Conservation (phyloP, 2,113 vertebrate genomes). For the Dasyprocta punctata region DNA sequence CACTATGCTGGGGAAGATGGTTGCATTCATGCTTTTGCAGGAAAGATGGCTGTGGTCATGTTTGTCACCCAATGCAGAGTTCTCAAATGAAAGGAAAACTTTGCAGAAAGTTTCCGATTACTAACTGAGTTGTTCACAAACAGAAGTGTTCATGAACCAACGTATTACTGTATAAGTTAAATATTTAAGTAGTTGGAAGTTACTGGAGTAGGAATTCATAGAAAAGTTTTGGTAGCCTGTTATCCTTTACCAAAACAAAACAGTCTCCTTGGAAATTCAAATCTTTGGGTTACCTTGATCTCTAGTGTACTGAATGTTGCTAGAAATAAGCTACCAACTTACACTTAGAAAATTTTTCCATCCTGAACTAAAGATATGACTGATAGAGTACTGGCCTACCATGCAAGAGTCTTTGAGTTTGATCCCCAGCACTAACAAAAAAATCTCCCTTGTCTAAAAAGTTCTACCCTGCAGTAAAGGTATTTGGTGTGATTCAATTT, state of each 20-base stretch:
- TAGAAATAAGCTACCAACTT: conserved; percentile 20
- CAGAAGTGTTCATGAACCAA: background rate
- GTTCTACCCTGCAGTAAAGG: conserved; percentile 6
- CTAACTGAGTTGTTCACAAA: background rate
- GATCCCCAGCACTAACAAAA: background rate
- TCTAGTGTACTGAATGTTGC: conserved; percentile 15
- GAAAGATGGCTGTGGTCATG: background rate
- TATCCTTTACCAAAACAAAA: conserved; percentile 33
- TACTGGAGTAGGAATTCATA: background rate
- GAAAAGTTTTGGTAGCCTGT: conserved; percentile 21
- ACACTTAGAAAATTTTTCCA: background rate
- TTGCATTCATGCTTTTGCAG: background rate
- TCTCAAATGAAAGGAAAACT: background rate
- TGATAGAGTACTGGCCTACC: background rate
- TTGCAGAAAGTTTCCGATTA: background rate
- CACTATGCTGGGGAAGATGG: background rate
- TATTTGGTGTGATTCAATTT: conserved; percentile 49
- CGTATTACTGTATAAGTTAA: background rate
- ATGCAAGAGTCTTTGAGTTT: background rate
- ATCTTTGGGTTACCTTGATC: conserved; percentile 37
- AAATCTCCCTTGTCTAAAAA: conserved; percentile 5
- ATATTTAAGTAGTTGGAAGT: conserved; percentile 43
- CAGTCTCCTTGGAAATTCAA: background rate
- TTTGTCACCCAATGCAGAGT: background rate
- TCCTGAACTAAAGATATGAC: background rate